Percentiles rank a stretch among this genome's conserved stretches.
phyloP scores from a whole-genome alignment of 2,113 vertebrate genomes.

The Marcusenius ussheri region DNA sequence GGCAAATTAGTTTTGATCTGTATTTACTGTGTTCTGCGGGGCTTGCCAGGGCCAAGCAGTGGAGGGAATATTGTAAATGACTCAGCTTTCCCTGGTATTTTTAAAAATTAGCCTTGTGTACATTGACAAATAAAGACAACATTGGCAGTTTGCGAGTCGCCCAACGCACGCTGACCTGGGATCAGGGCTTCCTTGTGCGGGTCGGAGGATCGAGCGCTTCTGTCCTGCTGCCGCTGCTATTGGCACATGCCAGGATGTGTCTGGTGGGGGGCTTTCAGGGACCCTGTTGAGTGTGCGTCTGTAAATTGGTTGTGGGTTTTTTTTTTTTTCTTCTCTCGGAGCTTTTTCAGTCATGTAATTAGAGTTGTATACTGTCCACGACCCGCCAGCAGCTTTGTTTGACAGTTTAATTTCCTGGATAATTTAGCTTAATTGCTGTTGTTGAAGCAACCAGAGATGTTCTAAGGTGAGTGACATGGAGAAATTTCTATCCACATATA shows the following conservation, averaged over 20 bases:
- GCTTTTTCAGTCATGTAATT: background rate
- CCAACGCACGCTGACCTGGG: background rate
- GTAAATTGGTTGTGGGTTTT: background rate
- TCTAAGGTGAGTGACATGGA: background rate
- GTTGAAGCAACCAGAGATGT: background rate
- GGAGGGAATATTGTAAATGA: background rate
- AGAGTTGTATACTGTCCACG: background rate
- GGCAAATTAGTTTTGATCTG: constrained; percentile 1
- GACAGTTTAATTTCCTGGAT: background rate
- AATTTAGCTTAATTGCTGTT: constrained; percentile 15
- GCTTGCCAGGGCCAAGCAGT: background rate
- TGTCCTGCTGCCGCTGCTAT: background rate
- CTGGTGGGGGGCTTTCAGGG: background rate
- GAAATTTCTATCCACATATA: background rate
- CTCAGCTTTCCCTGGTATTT: background rate
- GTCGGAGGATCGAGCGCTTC: background rate
- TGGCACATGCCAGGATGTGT: background rate
- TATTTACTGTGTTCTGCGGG: background rate
- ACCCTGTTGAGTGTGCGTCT: background rate
- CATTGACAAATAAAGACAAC: background rate
- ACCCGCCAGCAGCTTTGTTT: background rate
- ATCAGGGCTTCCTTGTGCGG: background rate
- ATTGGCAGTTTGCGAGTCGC: background rate
- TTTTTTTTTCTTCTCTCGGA: background rate
- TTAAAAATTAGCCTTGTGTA: background rate